Percentiles rank a stretch among this genome's conserved stretches.
Conservation (phyloP, 2,113 vertebrate genomes). For the Ptilorrhoa leucosticta region DNA sequence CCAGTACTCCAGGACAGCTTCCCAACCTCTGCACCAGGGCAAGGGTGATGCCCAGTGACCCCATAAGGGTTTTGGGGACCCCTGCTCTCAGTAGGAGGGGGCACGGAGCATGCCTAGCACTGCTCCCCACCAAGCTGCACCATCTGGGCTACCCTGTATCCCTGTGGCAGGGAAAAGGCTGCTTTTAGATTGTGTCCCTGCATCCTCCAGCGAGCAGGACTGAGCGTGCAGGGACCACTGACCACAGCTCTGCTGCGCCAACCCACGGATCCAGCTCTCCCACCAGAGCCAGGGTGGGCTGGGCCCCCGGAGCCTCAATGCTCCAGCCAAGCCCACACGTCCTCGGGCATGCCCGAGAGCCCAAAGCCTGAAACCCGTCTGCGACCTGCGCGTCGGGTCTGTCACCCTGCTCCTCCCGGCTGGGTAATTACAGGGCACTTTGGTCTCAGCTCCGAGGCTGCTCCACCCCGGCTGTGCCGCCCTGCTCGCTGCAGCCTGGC, state of each 20-base stretch:
- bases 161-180: not conserved
- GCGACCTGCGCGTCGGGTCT: not conserved
- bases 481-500: slow-evolving; percentile 10
- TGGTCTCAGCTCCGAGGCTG: not conserved
- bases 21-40: not conserved
- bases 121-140: not conserved
- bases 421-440: not conserved
- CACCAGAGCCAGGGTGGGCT: not conserved
- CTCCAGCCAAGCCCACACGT: not conserved
- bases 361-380: not conserved
- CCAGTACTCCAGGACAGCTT: not conserved
- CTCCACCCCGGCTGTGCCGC: not conserved
- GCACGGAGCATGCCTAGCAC: not conserved
- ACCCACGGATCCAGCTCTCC: not conserved
- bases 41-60: not conserved
- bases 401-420: slow-evolving; percentile 1
- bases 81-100: not conserved
- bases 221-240: fast-evolving
- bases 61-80: fast-evolving
- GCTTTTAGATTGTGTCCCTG: not conserved
- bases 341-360: not conserved
- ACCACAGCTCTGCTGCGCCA: not conserved
- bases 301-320: fast-evolving
- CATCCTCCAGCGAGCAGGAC: fast-evolving
- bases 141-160: not conserved